These are phyloP conservation scores for Stegophylla sp. DNA, from an alignment of 2,888 invertebrate species.

Conservation along the genomic window DNA sequence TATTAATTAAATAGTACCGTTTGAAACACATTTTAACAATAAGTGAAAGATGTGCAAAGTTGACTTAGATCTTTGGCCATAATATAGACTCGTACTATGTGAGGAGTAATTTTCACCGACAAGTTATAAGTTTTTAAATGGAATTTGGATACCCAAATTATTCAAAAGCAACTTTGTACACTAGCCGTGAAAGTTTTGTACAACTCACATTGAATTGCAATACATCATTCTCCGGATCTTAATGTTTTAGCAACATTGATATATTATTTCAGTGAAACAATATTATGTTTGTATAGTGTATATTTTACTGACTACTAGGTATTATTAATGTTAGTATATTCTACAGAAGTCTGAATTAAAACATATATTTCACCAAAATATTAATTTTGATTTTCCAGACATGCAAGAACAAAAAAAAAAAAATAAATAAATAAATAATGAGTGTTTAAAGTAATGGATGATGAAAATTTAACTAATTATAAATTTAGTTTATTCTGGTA, in stretches of 20 bases:
- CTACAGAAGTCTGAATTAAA: too few species aligned
- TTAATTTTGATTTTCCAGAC: too few species aligned
- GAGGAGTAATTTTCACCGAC: constrained; percentile 10
- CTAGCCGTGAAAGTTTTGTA: constrained; percentile 28
- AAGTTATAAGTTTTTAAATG: constrained; percentile 36
- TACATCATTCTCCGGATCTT: neutral
- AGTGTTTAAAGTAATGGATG: too few species aligned
- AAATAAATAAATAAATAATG: too few species aligned
- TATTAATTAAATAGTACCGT: constrained; percentile 39
- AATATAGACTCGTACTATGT: neutral
- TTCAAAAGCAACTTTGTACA: constrained; percentile 27
- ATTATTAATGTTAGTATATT: too few species aligned
- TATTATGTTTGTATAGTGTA: too few species aligned
- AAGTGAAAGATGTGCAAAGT: constrained; percentile 46
- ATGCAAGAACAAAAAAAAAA: too few species aligned
- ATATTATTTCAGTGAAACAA: too few species aligned
- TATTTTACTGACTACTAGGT: too few species aligned
- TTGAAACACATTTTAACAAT: constrained; percentile 23
- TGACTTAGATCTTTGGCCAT: constrained; percentile 23
- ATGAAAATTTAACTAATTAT: too few species aligned
- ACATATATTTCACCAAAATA: too few species aligned
- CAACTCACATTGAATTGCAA: constrained; percentile 16
- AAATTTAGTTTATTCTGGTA: too few species aligned
- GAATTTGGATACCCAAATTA: constrained; percentile 24
- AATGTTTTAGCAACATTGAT: neutral